Percentiles rank a stretch among this genome's conserved stretches.
Evolutionary conservation across 2,797 vertebrate species (phyloP).

Genomic region (Poecilia gillii): DNA sequence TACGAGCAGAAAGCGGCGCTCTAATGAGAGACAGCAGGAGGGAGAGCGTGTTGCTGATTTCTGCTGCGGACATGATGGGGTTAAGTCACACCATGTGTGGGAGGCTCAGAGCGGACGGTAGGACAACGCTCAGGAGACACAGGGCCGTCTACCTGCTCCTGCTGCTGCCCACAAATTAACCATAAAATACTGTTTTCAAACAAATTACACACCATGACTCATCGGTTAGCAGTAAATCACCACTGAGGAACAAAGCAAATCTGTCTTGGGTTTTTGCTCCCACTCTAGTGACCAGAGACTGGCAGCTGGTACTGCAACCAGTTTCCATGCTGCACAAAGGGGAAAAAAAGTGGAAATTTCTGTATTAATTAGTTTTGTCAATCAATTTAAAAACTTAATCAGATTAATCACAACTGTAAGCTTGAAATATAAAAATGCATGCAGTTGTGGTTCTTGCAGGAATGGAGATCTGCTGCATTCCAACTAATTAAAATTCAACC

Average conservation of each 20-base stretch:
- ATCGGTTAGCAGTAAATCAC: constrained; percentile 43
- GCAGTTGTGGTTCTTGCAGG: too few species aligned
- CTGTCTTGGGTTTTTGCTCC: constrained; percentile 32
- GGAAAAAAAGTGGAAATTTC: neutral
- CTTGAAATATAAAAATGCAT: too few species aligned
- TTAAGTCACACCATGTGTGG: constrained; percentile 74
- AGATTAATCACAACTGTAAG: too few species aligned
- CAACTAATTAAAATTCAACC: too few species aligned
- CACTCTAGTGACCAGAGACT: constrained; percentile 14
- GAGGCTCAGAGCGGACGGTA: constrained; percentile 47
- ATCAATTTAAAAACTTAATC: too few species aligned
- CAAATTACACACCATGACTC: constrained; percentile 32
- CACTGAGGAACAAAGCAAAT: constrained; percentile 31
- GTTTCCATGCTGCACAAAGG: neutral
- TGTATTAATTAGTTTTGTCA: neutral
- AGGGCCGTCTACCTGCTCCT: constrained; percentile 34
- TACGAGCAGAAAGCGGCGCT: constrained; percentile 66
- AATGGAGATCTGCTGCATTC: too few species aligned
- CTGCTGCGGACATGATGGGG: constrained; percentile 70
- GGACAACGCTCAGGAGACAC: constrained; percentile 19
- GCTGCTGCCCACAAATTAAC: constrained; percentile 29
- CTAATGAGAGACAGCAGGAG: constrained; percentile 70
- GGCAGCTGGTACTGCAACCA: neutral
- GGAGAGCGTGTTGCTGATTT: constrained; percentile 66
- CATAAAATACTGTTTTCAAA: constrained; percentile 26